Conservation (phyloP, 2,797 vertebrate genomes). For the Buphagus erythrorhynchus region DNA sequence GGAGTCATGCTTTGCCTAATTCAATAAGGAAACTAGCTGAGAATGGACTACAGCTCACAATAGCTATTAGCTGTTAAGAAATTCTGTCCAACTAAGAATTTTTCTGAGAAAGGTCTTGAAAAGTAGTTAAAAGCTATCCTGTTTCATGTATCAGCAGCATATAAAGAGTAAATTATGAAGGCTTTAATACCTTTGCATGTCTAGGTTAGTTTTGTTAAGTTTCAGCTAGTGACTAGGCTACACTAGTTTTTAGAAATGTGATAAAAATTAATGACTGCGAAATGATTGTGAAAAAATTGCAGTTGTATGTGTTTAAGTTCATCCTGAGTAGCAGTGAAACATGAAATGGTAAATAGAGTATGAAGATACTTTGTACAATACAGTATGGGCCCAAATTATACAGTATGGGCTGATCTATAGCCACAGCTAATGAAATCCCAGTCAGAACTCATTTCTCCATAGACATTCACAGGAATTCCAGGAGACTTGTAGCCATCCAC, state of each 20-base stretch:
- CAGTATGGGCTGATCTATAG: background rate
- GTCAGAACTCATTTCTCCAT: background rate
- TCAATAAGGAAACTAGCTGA: background rate
- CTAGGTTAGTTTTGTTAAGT: background rate
- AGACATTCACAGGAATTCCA: background rate
- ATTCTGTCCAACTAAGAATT: background rate
- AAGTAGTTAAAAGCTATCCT: background rate
- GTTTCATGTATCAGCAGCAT: background rate
- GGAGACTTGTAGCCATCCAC: background rate
- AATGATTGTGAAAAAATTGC: background rate
- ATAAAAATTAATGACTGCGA: background rate
- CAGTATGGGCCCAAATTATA: background rate
- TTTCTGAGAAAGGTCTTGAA: background rate
- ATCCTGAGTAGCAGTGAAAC: background rate
- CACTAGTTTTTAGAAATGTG: background rate
- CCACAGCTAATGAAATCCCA: background rate
- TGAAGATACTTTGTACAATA: background rate
- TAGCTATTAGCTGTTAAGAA: background rate
- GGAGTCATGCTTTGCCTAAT: background rate
- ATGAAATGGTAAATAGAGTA: background rate
- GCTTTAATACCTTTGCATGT: background rate
- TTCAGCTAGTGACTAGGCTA: background rate
- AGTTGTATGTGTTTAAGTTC: background rate
- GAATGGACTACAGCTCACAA: background rate
- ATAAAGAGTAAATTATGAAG: background rate